Base-by-base conservation (phyloP, 2,113 vertebrate species). In the Lagopus muta region DNA sequence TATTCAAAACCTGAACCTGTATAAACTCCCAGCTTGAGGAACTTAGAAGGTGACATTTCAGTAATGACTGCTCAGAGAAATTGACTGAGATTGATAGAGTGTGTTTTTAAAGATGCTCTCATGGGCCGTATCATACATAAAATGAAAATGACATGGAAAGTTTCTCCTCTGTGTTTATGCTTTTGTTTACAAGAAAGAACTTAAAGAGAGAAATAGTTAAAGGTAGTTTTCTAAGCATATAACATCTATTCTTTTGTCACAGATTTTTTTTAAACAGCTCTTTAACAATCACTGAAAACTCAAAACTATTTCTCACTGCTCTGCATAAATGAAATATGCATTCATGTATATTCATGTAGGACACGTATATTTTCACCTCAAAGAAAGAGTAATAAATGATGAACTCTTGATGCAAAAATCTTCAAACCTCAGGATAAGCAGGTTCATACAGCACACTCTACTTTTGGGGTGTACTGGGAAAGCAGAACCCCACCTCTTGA, bases 41-140 rank as follows among this genome's bases (percentile, higher is more conserved):
- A 71, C 58, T 94, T 79, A 38, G 95, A 98, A 98, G 97, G 97
- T 98, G 97, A 98, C 97, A 98, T 97, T 98, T 97, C 84, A 95
- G 96, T 97, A 97, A 98, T 96, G 96, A 84, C 93, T 97, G 62
- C 72, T 92, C 70, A 76, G 96, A 91, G 93, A 97, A 95, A 96
- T 87, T 97, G 97, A 97, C 97, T 97, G 88, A 98, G 97, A 98
- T 96, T 93, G 96, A 98, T 97, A 88, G 62, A 92, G 87, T 92
- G 82, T 77, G 16, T 80, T 95, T 95, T 95, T 86, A 69, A 95
- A 95, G 76, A 97, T 90, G 85, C 86, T 57, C 95, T 86, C 36
- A 64, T 20, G 92, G 97, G 97, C 94, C 95, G 54, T 24, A 72
- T 86, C 69, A 65, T 60, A 38, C n/a, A 42, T 71, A 89, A 95